Conservation (phyloP, 2,113 vertebrate genomes). For the Apteryx owenii region DNA sequence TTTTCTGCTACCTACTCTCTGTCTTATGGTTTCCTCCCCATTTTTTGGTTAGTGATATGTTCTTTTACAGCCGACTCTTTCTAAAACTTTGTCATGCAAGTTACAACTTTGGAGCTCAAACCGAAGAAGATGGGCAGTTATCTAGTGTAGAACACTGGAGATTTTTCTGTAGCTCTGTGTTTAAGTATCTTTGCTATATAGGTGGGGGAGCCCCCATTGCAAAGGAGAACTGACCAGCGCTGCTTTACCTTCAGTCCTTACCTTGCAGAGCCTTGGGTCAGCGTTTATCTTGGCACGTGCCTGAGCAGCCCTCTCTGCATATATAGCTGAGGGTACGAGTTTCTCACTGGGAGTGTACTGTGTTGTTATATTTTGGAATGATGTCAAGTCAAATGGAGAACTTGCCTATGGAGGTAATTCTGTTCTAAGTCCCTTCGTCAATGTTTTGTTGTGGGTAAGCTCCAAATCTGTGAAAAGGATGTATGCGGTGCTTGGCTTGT, state of each 20-base stretch:
- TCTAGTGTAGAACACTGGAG: neutral
- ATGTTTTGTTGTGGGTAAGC: neutral
- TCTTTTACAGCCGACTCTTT: neutral
- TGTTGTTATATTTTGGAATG: neutral
- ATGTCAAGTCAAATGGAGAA: neutral
- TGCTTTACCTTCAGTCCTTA: accelerated
- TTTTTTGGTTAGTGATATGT: neutral
- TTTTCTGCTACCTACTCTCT: neutral
- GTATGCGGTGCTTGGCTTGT: neutral
- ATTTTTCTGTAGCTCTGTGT: neutral
- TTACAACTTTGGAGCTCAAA: neutral
- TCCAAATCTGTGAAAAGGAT: neutral
- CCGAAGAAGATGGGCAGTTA: neutral
- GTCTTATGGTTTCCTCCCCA: neutral
- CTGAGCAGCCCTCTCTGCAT: neutral
- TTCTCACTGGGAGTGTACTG: no score
- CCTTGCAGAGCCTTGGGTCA: accelerated
- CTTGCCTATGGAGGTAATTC: neutral
- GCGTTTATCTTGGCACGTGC: neutral
- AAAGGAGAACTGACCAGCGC: neutral
- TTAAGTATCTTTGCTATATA: neutral
- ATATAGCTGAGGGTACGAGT: no score
- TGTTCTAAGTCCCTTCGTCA: neutral
- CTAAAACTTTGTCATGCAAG: neutral
- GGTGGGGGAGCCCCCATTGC: neutral